Evolutionary conservation across 2,888 invertebrate species (phyloP), one percentile per base, ranked within the genome.

Genomic region (Eulithis testata): DNA sequence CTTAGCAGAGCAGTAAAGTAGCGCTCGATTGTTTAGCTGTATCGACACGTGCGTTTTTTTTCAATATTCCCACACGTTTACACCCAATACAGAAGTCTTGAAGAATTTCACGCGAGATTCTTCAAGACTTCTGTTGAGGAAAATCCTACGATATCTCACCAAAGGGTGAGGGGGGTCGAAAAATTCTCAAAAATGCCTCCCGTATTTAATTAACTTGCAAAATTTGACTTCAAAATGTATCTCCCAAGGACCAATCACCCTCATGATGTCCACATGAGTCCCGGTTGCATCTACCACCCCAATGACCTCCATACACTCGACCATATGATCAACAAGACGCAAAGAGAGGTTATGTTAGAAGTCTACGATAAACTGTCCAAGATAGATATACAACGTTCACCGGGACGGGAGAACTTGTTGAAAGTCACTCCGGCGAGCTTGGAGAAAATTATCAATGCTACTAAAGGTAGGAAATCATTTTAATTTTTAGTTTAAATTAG

Each of bases 331-430:
- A 89, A 93, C 72, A 93, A 93, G 66, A 88, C 91, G 0, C 93
- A 93, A 72, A 93, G 93, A 63, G 94, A 94, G 72, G 92, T 94
- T 4, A 88, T 94, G 89, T 84, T 93, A 47, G 91, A 93, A 59
- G 73, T 94, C 0, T 92, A 94, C 77, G 91, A 92, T 66, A 92
- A 91, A 63, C 69, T 94, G 58, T 88, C 89, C 0, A 92, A 90
- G 68, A 80, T 93, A 2, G 90, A 92, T 21, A 86, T 90, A 0
- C 85, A 88, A 57, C 87, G 84, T 71, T 91, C 93, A n/a, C 92
- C 92, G 0, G 87, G 91, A 14, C 85, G 87, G 0, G 91, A 91
- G 69, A 84, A 84, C 2, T 73, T 93, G 47, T 61, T 91, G 56
- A 91, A 91, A 72, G 91, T 94, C 27, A 93, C 94, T 0, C 88